Evolutionary conservation across 2,888 invertebrate species (phyloP).

Genomic region (Papilio gigon): DNA sequence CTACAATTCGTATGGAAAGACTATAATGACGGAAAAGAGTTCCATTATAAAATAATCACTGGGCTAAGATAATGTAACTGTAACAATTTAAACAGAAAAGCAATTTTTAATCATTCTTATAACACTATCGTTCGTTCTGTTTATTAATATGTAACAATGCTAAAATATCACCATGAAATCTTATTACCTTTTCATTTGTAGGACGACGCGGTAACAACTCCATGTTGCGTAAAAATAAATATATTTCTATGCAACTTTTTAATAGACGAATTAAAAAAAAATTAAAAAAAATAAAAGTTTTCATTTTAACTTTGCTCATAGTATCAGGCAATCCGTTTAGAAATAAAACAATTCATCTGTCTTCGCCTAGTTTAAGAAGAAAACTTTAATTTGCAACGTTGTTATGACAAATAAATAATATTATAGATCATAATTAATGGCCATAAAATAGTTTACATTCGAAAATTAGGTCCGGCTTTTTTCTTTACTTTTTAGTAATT

Average conservation of each 20-base stretch:
- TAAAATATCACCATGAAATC: constrained; percentile 19
- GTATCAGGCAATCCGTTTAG: too few relatives aligned
- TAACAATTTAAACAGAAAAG: background rate
- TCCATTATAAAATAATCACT: background rate
- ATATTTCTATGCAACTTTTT: constrained; percentile 1
- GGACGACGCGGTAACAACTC: constrained; percentile 10
- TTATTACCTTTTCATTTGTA: constrained; percentile 22
- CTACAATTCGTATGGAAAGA: too few relatives aligned
- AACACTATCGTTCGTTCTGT: constrained; percentile 4
- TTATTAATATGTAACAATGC: constrained; percentile 18
- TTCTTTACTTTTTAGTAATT: too few relatives aligned
- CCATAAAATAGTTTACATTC: too few relatives aligned
- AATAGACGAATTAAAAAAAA: too few relatives aligned
- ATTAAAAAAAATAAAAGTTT: background rate
- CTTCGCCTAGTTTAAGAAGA: background rate
- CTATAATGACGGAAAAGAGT: too few relatives aligned
- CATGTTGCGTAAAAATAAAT: background rate
- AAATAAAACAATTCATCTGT: too few relatives aligned
- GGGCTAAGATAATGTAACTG: background rate
- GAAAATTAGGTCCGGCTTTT: too few relatives aligned
- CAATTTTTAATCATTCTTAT: background rate
- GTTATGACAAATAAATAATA: too few relatives aligned
- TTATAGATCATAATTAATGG: too few relatives aligned
- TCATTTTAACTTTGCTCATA: too few relatives aligned
- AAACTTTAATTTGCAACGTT: too few relatives aligned